phyloP scores from a whole-genome alignment of 2,888 invertebrate species.

The Tortricodes alternella region DNA sequence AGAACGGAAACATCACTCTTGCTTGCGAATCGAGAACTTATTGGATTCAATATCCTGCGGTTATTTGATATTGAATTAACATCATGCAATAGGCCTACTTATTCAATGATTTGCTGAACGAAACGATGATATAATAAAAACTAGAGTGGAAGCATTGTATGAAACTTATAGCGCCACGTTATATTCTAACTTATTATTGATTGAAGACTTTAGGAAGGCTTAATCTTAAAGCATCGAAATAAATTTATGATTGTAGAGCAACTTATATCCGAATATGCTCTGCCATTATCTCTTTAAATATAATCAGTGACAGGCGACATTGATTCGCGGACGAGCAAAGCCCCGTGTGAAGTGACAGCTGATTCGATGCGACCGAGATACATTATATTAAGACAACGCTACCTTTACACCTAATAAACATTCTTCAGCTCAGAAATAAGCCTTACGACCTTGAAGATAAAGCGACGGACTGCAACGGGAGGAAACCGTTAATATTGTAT shows the following conservation, averaged over 20 bases:
- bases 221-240: too few species aligned
- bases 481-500: conserved; percentile 39
- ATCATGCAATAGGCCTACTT: not conserved
- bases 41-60: conserved; percentile 22
- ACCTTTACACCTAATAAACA: conserved; percentile 24
- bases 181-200: too few species aligned
- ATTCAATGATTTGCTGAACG: not conserved
- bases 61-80: conserved; percentile 20
- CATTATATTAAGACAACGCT: conserved; percentile 42
- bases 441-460: conserved; percentile 38
- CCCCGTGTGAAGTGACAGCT: conserved; percentile 73
- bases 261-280: not conserved
- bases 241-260: not conserved
- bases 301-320: conserved; percentile 47
- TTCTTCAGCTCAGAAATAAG: conserved; percentile 26
- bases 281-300: conserved; percentile 23
- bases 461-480: conserved; percentile 34
- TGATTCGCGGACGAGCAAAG: conserved; percentile 58
- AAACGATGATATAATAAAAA: too few species aligned
- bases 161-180: too few species aligned
- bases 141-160: too few species aligned
- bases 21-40: conserved; percentile 14
- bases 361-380: conserved; percentile 64
- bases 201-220: too few species aligned
- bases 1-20: conserved; percentile 29